Evolutionary conservation across 1,140 invertebrate genomes (phyloP).

Genomic region (Drosophila pallidifrons): DNA sequence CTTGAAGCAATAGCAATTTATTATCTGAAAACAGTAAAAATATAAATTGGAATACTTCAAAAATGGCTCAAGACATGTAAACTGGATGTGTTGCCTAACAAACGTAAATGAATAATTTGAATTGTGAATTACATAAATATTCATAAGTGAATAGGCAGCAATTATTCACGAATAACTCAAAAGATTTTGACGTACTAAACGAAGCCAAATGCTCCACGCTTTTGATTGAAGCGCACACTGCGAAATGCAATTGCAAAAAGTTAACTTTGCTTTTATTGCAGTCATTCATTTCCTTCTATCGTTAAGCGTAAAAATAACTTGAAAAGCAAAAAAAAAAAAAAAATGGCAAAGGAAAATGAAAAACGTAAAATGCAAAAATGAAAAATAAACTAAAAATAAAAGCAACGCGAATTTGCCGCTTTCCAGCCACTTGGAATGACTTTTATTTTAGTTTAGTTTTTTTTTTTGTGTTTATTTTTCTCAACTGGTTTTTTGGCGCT

Average conservation of each 20-base stretch:
- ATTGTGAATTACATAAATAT: constrained; percentile 9
- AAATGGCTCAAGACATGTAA: neutral
- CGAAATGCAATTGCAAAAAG: constrained; percentile 19
- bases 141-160: neutral
- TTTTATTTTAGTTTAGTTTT: constrained; percentile 49
- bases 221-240: constrained; percentile 49
- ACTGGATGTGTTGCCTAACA: neutral
- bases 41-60: neutral
- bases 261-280: constrained; percentile 53
- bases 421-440: constrained; percentile 59
- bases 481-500: constrained; percentile 52
- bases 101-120: neutral
- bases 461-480: constrained; percentile 10
- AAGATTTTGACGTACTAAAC: constrained; percentile 19
- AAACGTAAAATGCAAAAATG: constrained; percentile 31
- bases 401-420: constrained; percentile 48
- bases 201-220: constrained; percentile 9
- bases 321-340: constrained; percentile 27
- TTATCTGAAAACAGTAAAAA: constrained; percentile 3
- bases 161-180: constrained; percentile 18
- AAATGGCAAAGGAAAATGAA: constrained; percentile 35
- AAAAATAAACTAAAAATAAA: constrained; percentile 51
- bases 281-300: constrained; percentile 81
- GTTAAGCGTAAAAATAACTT: constrained; percentile 57
- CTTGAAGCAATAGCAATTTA: neutral